Evolutionary conservation across 2,113 vertebrate genomes (phyloP).

Genomic region (Talpa occidentalis): DNA sequence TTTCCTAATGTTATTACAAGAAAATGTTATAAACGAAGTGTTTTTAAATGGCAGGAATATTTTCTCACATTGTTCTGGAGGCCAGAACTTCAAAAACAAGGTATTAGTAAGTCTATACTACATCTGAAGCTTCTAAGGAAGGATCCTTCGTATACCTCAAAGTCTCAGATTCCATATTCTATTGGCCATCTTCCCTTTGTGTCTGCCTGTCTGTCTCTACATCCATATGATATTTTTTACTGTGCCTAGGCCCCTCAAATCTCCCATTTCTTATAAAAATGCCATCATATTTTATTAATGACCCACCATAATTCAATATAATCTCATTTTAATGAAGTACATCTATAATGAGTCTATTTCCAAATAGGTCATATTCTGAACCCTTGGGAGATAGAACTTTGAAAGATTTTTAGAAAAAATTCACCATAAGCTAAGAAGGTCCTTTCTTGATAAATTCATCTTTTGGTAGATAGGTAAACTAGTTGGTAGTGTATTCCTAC

Average conservation of each 20-base stretch:
- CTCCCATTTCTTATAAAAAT: neutral
- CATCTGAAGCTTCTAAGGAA: neutral
- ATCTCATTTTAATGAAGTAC: neutral
- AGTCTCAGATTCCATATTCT: neutral
- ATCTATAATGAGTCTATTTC: neutral
- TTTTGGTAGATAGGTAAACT: neutral
- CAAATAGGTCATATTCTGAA: neutral
- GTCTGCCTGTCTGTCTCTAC: neutral
- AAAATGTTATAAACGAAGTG: neutral
- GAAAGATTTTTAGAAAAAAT: neutral
- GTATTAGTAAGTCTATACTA: fast-evolving
- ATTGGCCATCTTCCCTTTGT: neutral
- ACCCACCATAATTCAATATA: neutral
- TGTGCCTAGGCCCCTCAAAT: neutral
- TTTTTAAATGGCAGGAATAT: neutral
- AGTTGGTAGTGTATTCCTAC: neutral
- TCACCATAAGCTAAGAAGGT: neutral
- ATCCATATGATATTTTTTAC: neutral
- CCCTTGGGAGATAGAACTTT: neutral
- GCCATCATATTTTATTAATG: neutral
- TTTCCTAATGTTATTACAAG: neutral
- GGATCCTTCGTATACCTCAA: neutral
- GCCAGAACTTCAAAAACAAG: neutral
- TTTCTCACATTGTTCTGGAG: neutral
- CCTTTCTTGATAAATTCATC: too few species aligned